Conservation (phyloP, 2,797 vertebrate species). For the Chloroceryle inda region DNA sequence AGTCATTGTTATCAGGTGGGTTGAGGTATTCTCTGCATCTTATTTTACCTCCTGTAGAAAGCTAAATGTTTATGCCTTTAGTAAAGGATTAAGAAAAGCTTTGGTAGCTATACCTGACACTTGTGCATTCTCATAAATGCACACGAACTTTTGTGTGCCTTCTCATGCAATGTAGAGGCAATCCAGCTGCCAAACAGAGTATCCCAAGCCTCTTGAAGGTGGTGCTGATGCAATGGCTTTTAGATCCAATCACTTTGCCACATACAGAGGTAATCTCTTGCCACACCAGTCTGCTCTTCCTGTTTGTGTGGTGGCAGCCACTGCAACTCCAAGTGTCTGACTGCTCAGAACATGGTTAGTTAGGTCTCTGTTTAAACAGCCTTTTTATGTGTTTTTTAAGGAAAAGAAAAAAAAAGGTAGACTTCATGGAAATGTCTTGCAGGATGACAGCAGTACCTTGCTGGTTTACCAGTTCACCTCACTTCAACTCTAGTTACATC, state of each 20-base stretch:
- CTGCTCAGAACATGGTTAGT: neutral
- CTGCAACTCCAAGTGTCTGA: neutral
- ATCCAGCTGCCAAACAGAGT: neutral
- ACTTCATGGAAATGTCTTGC: neutral
- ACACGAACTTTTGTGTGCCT: neutral
- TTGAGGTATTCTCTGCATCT: neutral
- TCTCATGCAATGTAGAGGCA: neutral
- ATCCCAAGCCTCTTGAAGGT: neutral
- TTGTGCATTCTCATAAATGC: neutral
- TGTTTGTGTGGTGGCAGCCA: neutral
- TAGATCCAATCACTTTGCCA: neutral
- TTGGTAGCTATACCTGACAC: neutral
- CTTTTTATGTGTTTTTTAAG: neutral
- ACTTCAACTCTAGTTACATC: slow-evolving; percentile 1
- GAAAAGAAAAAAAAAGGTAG: neutral
- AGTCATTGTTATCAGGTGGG: neutral
- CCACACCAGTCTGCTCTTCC: neutral
- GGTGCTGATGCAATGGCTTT: neutral
- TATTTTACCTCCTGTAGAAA: neutral
- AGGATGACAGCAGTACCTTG: neutral
- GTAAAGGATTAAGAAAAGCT: neutral
- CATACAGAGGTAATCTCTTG: neutral
- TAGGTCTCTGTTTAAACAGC: neutral
- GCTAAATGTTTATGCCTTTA: neutral
- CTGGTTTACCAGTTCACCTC: slow-evolving; percentile 6